Base-by-base conservation (phyloP, 1,140 invertebrate species). In the Carposina sasakii region DNA sequence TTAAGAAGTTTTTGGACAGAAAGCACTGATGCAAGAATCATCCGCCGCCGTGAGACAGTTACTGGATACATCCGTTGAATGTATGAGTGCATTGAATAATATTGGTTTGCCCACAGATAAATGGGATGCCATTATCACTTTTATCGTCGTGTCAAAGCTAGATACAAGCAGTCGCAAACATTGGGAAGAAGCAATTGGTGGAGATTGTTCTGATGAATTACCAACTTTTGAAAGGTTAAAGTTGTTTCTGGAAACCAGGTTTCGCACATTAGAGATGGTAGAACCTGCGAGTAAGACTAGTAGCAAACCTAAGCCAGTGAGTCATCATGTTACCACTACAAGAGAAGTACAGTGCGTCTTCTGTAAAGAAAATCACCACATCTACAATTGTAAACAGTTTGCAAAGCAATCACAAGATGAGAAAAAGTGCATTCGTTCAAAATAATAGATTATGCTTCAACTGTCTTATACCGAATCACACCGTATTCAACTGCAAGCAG, bases 331-430 rank as follows among this genome's bases (percentile, higher is more conserved):
- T n/a, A n/a, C n/a, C n/a, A n/a, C n/a, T n/a, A n/a, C n/a, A n/a
- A n/a, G n/a, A n/a, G n/a, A n/a, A n/a, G n/a, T n/a, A n/a, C n/a
- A n/a, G n/a, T n/a, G n/a, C n/a, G n/a, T n/a, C n/a, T n/a, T n/a
- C n/a, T n/a, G n/a, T n/a, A n/a, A n/a, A n/a, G n/a, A n/a, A n/a
- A n/a, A n/a, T n/a, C 54, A 57, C 16, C 39, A 30, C 13, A 15
- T 57, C n/a, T 56, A 57, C 41, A 45, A 57, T 12, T 57, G 55
- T 21, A 57, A 57, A 42, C 45, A 49, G 36, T 53, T 57, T 46
- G 51, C n/a, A 24, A 13, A 8, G 1, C 23, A 49, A 34, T 43
- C 45, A 20, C 46, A 34, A 5, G 22, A 49, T 34, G 36, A 49
- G 41, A 53, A 51, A 49, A 33, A n/a, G 33, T 31, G 50, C 52